These are phyloP conservation scores for Rhopalosiphum maidis DNA, from an alignment of 1,140 invertebrate species.

Conservation along the genomic window DNA sequence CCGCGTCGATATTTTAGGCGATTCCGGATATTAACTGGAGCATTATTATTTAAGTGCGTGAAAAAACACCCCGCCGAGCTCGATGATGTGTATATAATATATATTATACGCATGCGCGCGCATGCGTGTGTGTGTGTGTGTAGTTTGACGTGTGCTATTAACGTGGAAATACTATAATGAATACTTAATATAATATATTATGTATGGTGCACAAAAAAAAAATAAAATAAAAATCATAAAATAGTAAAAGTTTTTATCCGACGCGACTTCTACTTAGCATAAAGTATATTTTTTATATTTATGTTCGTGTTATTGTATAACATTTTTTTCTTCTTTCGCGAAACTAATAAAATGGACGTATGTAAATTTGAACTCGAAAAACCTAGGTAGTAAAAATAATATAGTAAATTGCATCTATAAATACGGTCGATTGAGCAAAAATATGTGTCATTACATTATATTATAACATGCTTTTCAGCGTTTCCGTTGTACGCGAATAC, in stretches of 20 bases:
- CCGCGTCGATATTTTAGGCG: neutral
- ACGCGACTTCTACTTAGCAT: neutral
- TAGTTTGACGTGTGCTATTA: neutral
- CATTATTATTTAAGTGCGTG: neutral
- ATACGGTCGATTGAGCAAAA: neutral
- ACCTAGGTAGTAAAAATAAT: neutral
- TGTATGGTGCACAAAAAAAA: neutral
- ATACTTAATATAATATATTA: neutral
- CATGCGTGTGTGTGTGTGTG: neutral
- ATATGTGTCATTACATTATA: neutral
- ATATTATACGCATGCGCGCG: neutral
- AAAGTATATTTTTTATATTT: neutral
- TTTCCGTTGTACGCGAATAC: neutral
- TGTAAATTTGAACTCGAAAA: neutral
- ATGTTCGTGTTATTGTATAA: neutral
- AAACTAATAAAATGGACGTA: conserved; percentile 27
- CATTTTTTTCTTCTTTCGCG: neutral
- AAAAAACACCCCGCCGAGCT: neutral
- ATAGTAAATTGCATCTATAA: neutral
- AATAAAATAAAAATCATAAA: neutral
- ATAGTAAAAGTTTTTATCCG: conserved; percentile 3
- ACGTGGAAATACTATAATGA: neutral
- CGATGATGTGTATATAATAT: neutral
- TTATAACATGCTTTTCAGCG: neutral
- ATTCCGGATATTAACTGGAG: conserved; percentile 2